Evolutionary conservation across 2,797 vertebrate species (phyloP), one percentile per base, ranked within the genome.

Genomic region (Pelodytes ibericus): DNA sequence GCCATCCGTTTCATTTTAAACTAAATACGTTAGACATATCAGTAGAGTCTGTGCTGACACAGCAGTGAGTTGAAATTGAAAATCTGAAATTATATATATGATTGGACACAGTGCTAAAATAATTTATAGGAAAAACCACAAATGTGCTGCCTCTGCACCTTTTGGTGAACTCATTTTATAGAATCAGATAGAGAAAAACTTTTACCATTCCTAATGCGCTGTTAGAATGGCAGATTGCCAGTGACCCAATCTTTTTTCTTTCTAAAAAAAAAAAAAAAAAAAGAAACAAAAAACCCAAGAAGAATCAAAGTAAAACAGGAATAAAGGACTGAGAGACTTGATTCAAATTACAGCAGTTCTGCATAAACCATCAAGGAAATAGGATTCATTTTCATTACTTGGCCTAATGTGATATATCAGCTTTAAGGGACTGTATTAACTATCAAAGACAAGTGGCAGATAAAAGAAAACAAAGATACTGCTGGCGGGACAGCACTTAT

Each of bases 21-120:
- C 88, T 90, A 91, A 91, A 88, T 91, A 91, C 80, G 86, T 93
- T 92, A 92, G 92, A 92, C 92, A 88, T 93, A 94, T 92, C 91
- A 90, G 89, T 89, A 87, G 87, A 92, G 90, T 89, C 90, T 92
- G 87, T 91, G 93, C 93, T 93, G 93, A 94, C 93, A 92, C 92
- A 93, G 93, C 92, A 93, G 88, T 74, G 86, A 91, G 88, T 89
- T 90, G 90, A 94, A 93, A 93, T 93, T 94, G 92, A 94, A 94
- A 94, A 92, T 93, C 92, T 92, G 92, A 94, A 93, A 93, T 92
- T 93, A 93, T 92, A 93, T 92, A 93, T 93, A 90, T 90, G 91
- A 93, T 93, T 93, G 91, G 92, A 93, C 92, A 93, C 91, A 93
- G 91, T 92, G 90, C 92, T 93, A 92, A 91, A 92, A 92, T 91